Conservation (phyloP, 2,888 invertebrate species). For the Octodonta nipae region DNA sequence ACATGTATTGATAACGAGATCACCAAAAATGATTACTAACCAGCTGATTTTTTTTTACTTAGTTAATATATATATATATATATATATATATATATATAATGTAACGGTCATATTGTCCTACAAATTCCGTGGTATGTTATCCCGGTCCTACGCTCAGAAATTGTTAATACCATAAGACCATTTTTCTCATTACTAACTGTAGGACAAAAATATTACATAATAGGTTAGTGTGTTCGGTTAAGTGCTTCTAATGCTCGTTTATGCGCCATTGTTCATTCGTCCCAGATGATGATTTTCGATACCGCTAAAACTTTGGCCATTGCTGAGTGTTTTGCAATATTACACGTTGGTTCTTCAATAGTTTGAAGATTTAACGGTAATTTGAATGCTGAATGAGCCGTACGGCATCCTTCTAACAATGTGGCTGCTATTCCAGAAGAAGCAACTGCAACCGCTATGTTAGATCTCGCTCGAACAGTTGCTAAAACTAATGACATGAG, state of each 20-base stretch:
- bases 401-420: slow-evolving; percentile 28
- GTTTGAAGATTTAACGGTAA: slow-evolving; percentile 25
- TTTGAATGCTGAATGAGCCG: slow-evolving; percentile 30
- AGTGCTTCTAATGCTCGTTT: neutral
- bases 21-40: too few species aligned
- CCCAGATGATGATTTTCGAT: slow-evolving; percentile 2
- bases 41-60: too few species aligned
- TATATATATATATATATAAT: too few species aligned
- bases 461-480: slow-evolving; percentile 21
- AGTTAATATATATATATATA: too few species aligned
- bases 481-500: slow-evolving; percentile 29
- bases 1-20: too few species aligned
- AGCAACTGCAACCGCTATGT: slow-evolving; percentile 17
- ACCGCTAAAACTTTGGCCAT: neutral
- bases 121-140: too few species aligned
- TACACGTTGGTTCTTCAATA: slow-evolving; percentile 23
- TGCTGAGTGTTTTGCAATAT: slow-evolving; percentile 12
- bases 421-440: slow-evolving; percentile 35
- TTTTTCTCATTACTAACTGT: too few species aligned
- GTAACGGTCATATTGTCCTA: too few species aligned
- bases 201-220: too few species aligned
- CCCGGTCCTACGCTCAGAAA: too few species aligned
- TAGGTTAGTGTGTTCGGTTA: neutral
- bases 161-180: too few species aligned
- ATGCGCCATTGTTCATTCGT: slow-evolving; percentile 3